Evolutionary conservation across 2,888 invertebrate species (phyloP), one percentile per base, ranked within the genome.

Genomic region (Stenotaenia linearis): DNA sequence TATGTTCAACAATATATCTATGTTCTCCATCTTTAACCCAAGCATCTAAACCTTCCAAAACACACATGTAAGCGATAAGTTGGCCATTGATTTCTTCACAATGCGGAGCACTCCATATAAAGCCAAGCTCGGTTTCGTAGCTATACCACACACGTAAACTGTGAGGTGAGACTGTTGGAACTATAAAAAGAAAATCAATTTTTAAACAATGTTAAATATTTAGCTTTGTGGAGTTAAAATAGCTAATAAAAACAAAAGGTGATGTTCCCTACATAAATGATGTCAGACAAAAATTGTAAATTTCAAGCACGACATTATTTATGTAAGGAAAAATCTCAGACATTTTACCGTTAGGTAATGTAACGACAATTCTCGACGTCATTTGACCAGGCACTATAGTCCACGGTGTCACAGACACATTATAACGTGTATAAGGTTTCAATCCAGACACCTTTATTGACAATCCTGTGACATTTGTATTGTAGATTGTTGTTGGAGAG

Each of bases 1-100:
- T 78, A 21, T 78, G 78, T 32, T 78, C 78, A 32, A 78, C 69
- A 35, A 69, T 78, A 32, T 61, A 78, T 21, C 78, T 25, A 12
- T 78, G 69, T 40, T 78, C 69, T 7, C 35, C 21, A 12, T 23
- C 40, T 18, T 69, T 30, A 12, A 69, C 35, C 78, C 78, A 78
- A 2, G 78, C 61, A 69, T 78, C 78, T 10, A 28, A 18, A 18
- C 78, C 78, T 78, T 78, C 45, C 12, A 78, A 18, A 23, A 78
- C 35, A 21, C 61, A 61, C 69, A 78, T 25, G 45, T 78, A 78
- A 15, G 78, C 78, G n/a, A 45, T 32, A 18, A 69, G 61, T 35
- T 69, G 61, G 15, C 78, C 78, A 15, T 69, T 23, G 21, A 25
- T 69, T 23, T 30, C 18, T 28, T 69, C 18, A 32, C 78, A 78